Base-by-base conservation (phyloP, 2,888 invertebrate species). In the Campoletis raptor region DNA sequence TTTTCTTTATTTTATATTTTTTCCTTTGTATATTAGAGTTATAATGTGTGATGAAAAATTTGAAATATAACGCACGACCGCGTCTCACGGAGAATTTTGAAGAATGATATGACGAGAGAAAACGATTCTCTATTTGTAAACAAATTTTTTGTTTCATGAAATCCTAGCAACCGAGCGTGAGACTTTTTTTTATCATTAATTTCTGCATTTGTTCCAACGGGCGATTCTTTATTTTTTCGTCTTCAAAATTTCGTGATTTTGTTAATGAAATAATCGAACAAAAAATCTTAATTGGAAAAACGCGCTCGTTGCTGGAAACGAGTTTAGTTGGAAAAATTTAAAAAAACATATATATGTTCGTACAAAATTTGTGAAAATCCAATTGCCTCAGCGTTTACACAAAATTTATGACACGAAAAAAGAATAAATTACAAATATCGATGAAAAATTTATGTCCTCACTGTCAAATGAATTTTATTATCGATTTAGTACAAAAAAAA, bases 71-170 rank as follows among this genome's bases (percentile, higher is more conserved):
- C 36, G 61, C 78, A 54, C 12, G 3, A 36, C 21, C 64, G 66
- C 42, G 64, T 54, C 12, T 54, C 24, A 82, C 78, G 42, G 18
- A 36, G 15, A 64, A 85, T 40, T 85, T 82, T 82, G 54, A n/a
- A 5, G 57, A 61, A 21, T 64, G 18, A 67, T 61, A n/a, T 2
- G 37, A 76, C 15, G 61, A 37, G 9, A 30, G 12, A 54, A 30
- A 45, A 64, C 61, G 42, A 42, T 12, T 7, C 54, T 45, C 74
- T 42, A 64, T 52, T 45, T 5, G n/a, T 54, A 61, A 79, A 83
- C 70, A 79, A 79, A 45, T 64, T 70, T 85, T 85, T 64, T 70
- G 40, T 70, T 61, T 80, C 6, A 4, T 8, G 1, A n/a, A 7
- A 66, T 66, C 66, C 7, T 40, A 66, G 52, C 37, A 52, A 78